Conservation (phyloP, 1,140 invertebrate species). For the Lithobius niger region DNA sequence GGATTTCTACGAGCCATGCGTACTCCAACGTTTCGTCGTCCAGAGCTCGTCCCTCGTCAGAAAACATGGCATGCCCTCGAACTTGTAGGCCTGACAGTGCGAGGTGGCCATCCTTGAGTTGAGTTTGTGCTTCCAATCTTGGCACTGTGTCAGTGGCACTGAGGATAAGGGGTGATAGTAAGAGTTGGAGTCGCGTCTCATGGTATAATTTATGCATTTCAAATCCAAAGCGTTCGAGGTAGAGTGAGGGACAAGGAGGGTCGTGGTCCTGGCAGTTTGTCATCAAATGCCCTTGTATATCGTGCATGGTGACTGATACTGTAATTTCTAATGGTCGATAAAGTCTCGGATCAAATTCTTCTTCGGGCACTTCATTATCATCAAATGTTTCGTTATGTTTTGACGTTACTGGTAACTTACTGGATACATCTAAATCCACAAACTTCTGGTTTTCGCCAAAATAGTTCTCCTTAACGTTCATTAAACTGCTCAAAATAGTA, state of each 20-base stretch:
- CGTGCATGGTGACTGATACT: conserved; percentile 86
- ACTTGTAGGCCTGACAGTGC: conserved; percentile 27
- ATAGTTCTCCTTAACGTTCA: conserved; percentile 79
- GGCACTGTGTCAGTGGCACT: conserved; percentile 21
- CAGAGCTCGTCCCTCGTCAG: conserved; percentile 68
- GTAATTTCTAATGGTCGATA: conserved; percentile 81
- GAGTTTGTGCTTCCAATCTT: conserved; percentile 26
- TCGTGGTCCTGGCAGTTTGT: conserved; percentile 78
- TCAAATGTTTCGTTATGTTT: conserved; percentile 12
- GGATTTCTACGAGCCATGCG: conserved; percentile 61
- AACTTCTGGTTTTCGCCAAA: conserved; percentile 90
- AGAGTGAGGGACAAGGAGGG: conserved; percentile 75
- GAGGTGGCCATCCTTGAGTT: conserved; percentile 35
- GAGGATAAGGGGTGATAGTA: conserved; percentile 76
- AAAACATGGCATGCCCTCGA: conserved; percentile 90
- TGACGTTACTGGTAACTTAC: conserved; percentile 13
- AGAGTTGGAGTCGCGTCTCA: conserved; percentile 79
- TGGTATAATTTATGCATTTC: conserved; percentile 89
- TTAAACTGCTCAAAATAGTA: conserved; percentile 69
- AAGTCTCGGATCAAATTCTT: conserved; percentile 58
- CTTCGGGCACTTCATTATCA: background rate
- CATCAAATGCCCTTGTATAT: conserved; percentile 83
- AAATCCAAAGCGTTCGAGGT: conserved; percentile 83
- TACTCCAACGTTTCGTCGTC: conserved; percentile 94
- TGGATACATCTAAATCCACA: conserved; percentile 69